Conservation (phyloP, 2,888 invertebrate species). For the Torymus aiolomorphi region DNA sequence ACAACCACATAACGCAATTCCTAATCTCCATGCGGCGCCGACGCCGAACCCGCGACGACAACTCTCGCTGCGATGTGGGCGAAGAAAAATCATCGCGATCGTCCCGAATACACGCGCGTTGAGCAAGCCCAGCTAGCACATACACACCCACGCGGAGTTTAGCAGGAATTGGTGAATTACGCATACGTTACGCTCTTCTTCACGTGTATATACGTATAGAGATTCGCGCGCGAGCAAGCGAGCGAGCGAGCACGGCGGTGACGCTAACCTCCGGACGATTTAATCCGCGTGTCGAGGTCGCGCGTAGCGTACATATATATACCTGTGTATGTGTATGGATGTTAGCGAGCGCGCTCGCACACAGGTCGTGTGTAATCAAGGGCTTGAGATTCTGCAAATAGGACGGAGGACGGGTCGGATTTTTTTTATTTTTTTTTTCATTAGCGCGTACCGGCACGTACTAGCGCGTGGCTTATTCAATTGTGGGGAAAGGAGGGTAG, state of each 20-base stretch:
- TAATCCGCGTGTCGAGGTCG: constrained; percentile 15
- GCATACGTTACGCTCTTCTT: background rate
- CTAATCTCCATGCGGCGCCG: too few relatives aligned
- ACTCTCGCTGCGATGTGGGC: constrained; percentile 15
- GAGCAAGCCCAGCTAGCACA: background rate
- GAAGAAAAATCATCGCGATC: constrained; percentile 28
- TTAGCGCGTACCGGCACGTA: too few relatives aligned
- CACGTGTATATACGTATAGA: too few relatives aligned
- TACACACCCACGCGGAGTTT: constrained; percentile 30
- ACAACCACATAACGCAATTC: too few relatives aligned
- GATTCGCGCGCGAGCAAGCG: background rate
- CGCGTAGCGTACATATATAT: background rate
- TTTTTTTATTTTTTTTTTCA: too few relatives aligned
- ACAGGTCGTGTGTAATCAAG: background rate
- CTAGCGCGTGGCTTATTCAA: too few relatives aligned
- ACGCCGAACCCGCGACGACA: background rate
- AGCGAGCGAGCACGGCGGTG: background rate
- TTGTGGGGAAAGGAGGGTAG: too few relatives aligned
- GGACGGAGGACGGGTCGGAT: too few relatives aligned
- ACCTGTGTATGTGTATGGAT: background rate
- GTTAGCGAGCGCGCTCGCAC: background rate
- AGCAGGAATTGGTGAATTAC: constrained; percentile 39
- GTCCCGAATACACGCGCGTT: background rate
- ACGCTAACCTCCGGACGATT: constrained; percentile 1
- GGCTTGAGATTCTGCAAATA: constrained; percentile 10